Conservation (phyloP, 2,797 vertebrate species). For the Scyliorhinus canicula region DNA sequence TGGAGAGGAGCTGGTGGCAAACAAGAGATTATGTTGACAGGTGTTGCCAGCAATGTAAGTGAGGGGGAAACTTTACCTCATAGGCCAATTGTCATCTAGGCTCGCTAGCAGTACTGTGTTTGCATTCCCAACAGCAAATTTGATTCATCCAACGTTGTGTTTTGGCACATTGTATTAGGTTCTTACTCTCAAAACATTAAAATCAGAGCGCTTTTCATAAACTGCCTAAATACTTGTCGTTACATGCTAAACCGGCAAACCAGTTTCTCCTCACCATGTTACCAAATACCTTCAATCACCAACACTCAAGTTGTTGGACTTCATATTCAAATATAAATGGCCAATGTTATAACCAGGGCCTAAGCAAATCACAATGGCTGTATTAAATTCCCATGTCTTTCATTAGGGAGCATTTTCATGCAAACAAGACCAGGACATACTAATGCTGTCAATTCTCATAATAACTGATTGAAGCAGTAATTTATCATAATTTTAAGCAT, state of each 20-base stretch:
- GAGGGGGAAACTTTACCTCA: not conserved
- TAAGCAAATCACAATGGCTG: not conserved
- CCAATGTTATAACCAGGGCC: not conserved
- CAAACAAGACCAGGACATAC: not conserved
- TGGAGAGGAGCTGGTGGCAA: not conserved
- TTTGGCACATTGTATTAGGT: not conserved
- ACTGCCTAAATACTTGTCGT: not conserved
- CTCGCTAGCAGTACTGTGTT: not conserved
- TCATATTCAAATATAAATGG: not conserved
- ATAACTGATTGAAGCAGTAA: not conserved
- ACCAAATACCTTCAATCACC: not conserved
- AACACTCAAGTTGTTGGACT: not conserved
- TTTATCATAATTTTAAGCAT: not conserved
- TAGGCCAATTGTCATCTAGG: not conserved
- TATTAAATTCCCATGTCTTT: not conserved
- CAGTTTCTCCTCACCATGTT: not conserved
- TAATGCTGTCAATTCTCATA: not conserved
- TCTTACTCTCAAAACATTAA: not conserved
- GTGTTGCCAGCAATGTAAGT: not conserved
- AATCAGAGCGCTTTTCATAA: not conserved
- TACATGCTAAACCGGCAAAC: not conserved
- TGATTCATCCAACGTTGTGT: not conserved
- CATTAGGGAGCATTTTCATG: not conserved
- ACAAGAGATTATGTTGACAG: not conserved
- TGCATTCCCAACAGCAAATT: not conserved